Base-by-base conservation (phyloP, 2,113 vertebrate species). In the Sterrhoptilus dennistouni region DNA sequence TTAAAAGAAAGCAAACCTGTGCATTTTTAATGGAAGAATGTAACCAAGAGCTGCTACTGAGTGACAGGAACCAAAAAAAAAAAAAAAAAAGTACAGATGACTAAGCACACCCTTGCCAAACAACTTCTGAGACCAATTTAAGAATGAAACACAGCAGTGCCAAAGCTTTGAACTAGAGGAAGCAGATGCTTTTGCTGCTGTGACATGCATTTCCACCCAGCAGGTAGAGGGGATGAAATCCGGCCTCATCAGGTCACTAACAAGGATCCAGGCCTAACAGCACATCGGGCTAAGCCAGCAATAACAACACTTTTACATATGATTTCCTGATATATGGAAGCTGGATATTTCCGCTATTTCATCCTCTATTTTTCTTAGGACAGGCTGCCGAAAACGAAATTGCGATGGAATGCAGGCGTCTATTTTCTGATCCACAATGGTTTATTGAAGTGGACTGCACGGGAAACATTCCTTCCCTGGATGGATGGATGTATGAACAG, bases 161-260 rank as follows among this genome's bases (percentile, higher is more conserved):
- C 91, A 92, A 89, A 95, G 94, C 96, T 97, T 97, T 97, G 96
- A 96, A 96, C 90, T 96, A 83, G 80, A 97, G 97, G 95, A 97
- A 97, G 93, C 96, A 97, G 89, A 97, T 95, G 94, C 96, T 85
- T 96, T 90, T 93, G 97, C 89, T 93, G 91, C 94, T 97, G 95
- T 83, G 96, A 96, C 93, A 95, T 97, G 96, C 93, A 92, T 97
- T 97, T 96, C 96, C 87, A 94, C 97, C 77, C 96, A 97, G 96
- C 96, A 97, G 97, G 96, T 97, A 97, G 89, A 96, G 4, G 4
- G 75, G 89, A 77, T 88, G 91, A 94, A 95, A 97, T 97, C 95
- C 60, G 40, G 91, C 89, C 91, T 75, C 95, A 91, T 97, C 92
- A 94, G 87, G 93, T 96, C 95, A 95, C 91, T 79, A 91, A 95